Conservation (phyloP, 2,797 vertebrate species). For the Clarias fuscus region DNA sequence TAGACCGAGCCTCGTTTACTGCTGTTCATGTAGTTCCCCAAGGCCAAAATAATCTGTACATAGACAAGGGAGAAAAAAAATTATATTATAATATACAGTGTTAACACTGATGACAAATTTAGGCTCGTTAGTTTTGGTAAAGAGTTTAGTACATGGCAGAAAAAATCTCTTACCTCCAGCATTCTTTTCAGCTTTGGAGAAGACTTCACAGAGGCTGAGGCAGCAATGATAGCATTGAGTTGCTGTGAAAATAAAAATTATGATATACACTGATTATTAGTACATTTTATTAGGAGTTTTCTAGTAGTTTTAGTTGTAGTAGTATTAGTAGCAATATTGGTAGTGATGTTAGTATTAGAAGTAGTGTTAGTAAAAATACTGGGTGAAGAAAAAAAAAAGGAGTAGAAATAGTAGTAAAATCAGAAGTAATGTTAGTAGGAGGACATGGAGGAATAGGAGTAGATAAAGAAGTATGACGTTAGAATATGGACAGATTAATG, state of each 20-base stretch:
- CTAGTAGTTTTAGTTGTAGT: neutral
- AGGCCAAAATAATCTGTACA: constrained; percentile 87
- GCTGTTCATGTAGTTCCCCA: constrained; percentile 99
- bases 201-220: constrained; percentile 91
- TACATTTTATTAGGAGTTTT: neutral
- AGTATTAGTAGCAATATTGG: neutral
- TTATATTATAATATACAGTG: neutral
- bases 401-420: too few relatives aligned
- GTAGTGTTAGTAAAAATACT: neutral
- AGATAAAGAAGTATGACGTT: too few relatives aligned
- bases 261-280: neutral
- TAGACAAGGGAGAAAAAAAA: neutral
- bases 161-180: constrained; percentile 80
- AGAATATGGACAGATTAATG: too few relatives aligned
- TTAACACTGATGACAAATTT: neutral
- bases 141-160: neutral
- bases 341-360: neutral
- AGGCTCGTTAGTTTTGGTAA: neutral
- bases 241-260: constrained; percentile 71
- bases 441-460: too few relatives aligned
- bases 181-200: constrained; percentile 92
- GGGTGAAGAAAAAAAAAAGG: too few relatives aligned
- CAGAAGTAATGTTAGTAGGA: too few relatives aligned
- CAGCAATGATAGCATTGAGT: constrained; percentile 91
- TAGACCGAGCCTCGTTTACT: constrained; percentile 95